A percentile compares a stretch with the other conserved stretches of the same genome.
Evolutionary conservation across 2,888 invertebrate species (phyloP).

Genomic region (Apamea epomidion): DNA sequence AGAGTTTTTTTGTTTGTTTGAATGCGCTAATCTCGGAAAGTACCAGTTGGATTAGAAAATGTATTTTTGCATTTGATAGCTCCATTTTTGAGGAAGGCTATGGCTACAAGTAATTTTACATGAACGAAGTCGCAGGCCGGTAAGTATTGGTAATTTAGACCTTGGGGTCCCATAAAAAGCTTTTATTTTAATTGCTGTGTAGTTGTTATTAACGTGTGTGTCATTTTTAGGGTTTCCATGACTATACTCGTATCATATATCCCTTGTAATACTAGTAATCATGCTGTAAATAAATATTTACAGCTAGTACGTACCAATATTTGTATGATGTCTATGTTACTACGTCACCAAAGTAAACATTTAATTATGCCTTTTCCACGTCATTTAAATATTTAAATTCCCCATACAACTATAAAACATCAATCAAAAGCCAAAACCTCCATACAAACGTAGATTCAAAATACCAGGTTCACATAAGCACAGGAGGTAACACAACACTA

Average conservation of each 20-base stretch:
- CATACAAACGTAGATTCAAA: conserved; percentile 34
- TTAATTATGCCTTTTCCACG: background rate
- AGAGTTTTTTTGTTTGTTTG: too few relatives aligned
- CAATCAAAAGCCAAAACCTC: conserved; percentile 2
- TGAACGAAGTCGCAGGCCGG: too few relatives aligned
- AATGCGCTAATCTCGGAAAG: too few relatives aligned
- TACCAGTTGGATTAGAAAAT: too few relatives aligned
- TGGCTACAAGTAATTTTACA: too few relatives aligned
- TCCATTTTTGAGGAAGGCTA: too few relatives aligned
- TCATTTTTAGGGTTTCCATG: background rate
- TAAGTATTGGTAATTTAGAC: background rate
- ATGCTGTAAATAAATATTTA: background rate
- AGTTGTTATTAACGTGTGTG: background rate
- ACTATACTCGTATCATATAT: background rate
- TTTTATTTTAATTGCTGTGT: background rate
- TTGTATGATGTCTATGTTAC: background rate
- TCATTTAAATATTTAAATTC: background rate
- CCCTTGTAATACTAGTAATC: background rate
- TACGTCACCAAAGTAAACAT: background rate
- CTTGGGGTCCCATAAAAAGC: background rate
- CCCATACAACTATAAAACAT: background rate
- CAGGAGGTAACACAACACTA: conserved; percentile 28
- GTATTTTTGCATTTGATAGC: too few relatives aligned
- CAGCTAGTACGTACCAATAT: background rate
- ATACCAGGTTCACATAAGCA: conserved; percentile 50